phyloP scores from a whole-genome alignment of 30 jellyfish, hydroid and myxozoan genomes.

The Chrysaora quinquecirrha region DNA sequence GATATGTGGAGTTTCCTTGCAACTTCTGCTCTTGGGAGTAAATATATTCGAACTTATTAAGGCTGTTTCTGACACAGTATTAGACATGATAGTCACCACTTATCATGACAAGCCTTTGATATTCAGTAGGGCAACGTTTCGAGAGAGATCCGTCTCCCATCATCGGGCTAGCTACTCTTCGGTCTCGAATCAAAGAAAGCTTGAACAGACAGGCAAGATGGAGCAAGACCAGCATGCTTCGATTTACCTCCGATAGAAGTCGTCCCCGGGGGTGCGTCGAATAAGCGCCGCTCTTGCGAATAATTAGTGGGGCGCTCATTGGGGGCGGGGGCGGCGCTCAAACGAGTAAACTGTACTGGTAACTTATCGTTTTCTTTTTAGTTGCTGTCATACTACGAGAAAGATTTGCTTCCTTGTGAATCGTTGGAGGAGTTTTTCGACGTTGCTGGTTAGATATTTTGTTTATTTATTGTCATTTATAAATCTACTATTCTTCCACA shows the following conservation, averaged over 20 bases:
- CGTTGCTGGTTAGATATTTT: slow-evolving; percentile 84
- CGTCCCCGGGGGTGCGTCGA: background rate
- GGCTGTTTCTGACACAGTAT: too few relatives aligned
- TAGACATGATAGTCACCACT: too few relatives aligned
- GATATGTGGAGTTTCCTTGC: background rate
- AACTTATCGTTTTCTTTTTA: slow-evolving; percentile 4
- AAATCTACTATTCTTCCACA: background rate
- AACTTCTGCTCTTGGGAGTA: background rate
- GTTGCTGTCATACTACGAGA: slow-evolving; percentile 85
- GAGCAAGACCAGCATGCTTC: background rate
- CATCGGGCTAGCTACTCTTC: too few relatives aligned
- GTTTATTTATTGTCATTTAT: background rate
- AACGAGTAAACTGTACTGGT: too few relatives aligned
- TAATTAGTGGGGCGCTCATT: too few relatives aligned
- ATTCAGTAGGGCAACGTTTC: too few relatives aligned
- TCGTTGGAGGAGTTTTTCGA: slow-evolving; percentile 87
- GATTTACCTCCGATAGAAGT: background rate
- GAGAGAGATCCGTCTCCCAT: too few relatives aligned
- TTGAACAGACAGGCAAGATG: background rate
- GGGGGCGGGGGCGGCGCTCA: too few relatives aligned
- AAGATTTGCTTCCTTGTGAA: slow-evolving; percentile 91
- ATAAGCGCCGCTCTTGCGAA: background rate
- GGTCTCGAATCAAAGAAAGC: too few relatives aligned
- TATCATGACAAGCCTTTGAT: too few relatives aligned
- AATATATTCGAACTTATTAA: too few relatives aligned